Evolutionary conservation across 2,797 vertebrate genomes (phyloP).

Genomic region (Sebastiscus tertius): DNA sequence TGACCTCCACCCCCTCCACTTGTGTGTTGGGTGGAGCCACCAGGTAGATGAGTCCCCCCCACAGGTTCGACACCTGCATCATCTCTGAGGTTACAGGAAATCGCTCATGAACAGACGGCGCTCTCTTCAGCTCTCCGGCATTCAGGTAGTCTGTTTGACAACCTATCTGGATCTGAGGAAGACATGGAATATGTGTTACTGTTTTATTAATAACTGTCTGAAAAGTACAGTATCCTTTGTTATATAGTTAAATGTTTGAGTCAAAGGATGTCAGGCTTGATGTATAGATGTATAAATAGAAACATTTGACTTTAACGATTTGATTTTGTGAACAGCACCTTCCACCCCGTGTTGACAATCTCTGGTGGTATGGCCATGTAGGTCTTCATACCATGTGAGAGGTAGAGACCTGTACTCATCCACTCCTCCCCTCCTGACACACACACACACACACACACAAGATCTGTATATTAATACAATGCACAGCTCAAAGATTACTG

Average conservation of each 20-base stretch:
- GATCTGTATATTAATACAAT: background rate
- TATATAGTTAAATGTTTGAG: background rate
- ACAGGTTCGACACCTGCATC: conserved; percentile 86
- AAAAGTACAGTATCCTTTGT: background rate
- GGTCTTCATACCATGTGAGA: conserved; percentile 86
- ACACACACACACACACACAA: background rate
- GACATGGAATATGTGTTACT: background rate
- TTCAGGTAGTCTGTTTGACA: conserved; percentile 87
- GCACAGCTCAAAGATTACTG: background rate
- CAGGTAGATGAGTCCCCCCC: conserved; percentile 91
- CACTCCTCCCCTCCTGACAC: conserved; percentile 78
- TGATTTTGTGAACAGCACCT: background rate
- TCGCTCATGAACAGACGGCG: conserved; percentile 79
- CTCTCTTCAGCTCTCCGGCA: conserved; percentile 77
- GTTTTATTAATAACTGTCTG: background rate
- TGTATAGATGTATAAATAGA: no score
- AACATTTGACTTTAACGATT: background rate
- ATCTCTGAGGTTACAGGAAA: conserved; percentile 79
- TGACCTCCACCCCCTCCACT: conserved; percentile 74
- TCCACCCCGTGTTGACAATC: conserved; percentile 80
- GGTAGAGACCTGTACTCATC: conserved; percentile 91
- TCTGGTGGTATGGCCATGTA: conserved; percentile 79
- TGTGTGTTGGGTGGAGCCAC: conserved; percentile 81
- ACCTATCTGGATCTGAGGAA: conserved; percentile 87
- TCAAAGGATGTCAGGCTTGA: background rate